phyloP scores from a whole-genome alignment of 2,888 invertebrate genomes.

The Serripes groenlandicus region DNA sequence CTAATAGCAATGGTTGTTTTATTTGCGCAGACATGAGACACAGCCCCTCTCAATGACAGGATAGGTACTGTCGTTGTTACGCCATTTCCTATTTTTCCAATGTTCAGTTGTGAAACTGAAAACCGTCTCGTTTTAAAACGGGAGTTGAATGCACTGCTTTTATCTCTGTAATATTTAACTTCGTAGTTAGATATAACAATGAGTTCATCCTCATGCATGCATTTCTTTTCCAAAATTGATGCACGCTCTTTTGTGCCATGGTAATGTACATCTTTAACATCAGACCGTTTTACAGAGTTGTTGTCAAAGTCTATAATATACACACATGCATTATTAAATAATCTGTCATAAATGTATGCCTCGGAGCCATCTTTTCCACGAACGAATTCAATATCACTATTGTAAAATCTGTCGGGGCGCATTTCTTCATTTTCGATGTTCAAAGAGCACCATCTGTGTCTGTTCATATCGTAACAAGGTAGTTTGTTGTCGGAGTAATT shows the following conservation, averaged over 20 bases:
- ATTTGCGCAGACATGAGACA: neutral
- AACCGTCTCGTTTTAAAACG: neutral
- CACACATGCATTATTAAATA: too few species aligned
- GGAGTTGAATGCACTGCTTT: neutral
- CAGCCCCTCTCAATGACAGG: neutral
- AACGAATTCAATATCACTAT: neutral
- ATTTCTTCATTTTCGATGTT: neutral
- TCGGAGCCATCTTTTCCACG: neutral
- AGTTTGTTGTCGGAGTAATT: neutral
- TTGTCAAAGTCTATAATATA: neutral
- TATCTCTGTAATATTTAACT: neutral
- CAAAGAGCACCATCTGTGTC: conserved; percentile 2
- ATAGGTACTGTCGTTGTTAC: neutral
- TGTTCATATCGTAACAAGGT: conserved; percentile 4
- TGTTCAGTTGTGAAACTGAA: neutral
- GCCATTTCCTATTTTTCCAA: neutral
- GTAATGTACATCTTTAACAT: neutral
- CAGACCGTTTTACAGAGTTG: neutral
- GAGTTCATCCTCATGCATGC: neutral
- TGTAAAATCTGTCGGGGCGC: neutral
- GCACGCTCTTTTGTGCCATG: too few species aligned
- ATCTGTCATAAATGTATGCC: too few species aligned
- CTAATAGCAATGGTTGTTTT: neutral
- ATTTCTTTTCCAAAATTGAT: too few species aligned
- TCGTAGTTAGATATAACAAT: neutral